These are phyloP conservation scores for Pterocles burchelli DNA, from an alignment of 2,113 vertebrate genomes.

Conservation along the genomic window DNA sequence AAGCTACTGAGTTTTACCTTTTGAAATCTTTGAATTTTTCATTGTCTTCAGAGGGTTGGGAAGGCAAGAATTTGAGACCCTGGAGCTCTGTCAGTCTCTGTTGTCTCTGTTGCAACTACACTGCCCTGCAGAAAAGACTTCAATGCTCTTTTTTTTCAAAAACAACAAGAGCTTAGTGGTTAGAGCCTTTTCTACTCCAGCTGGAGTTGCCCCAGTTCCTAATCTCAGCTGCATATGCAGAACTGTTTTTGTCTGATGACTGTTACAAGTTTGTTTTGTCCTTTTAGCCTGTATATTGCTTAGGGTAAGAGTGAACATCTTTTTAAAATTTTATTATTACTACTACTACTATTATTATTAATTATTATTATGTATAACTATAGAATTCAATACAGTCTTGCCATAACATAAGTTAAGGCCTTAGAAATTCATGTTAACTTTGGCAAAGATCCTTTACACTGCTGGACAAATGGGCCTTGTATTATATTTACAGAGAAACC, in stretches of 20 bases:
- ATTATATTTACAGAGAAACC: neutral
- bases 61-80: neutral
- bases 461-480: neutral
- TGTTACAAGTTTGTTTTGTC: neutral
- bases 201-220: neutral
- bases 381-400: neutral
- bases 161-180: neutral
- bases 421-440: neutral
- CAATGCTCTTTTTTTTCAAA: neutral
- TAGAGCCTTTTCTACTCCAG: neutral
- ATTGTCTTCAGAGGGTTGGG: neutral
- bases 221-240: neutral
- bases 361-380: neutral
- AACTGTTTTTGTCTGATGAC: neutral
- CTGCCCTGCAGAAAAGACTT: neutral
- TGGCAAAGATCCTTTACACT: neutral
- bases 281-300: neutral
- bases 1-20: neutral
- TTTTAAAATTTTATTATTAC: neutral
- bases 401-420: neutral
- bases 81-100: neutral
- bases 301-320: neutral
- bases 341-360: neutral
- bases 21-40: neutral
- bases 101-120: neutral